These are phyloP conservation scores for Microcebus lehilahytsara DNA, from an alignment of 2,113 vertebrate genomes.

Conservation along the genomic window DNA sequence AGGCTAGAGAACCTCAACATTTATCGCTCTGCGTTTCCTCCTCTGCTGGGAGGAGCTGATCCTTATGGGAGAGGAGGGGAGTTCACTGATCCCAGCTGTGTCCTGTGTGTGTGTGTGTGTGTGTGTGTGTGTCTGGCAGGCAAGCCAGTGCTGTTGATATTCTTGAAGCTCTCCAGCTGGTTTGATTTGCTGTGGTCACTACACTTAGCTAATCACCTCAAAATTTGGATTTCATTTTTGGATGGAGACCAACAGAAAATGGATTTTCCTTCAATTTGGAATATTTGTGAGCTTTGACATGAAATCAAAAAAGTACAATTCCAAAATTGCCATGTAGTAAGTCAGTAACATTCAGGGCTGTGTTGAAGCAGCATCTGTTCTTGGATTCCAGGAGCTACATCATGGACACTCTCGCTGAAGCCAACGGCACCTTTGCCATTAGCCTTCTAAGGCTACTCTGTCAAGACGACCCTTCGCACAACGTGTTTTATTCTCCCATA, in stretches of 20 bases:
- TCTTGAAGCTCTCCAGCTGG: not conserved
- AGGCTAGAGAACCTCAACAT: not conserved
- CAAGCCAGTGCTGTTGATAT: not conserved
- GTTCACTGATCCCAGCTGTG: not conserved
- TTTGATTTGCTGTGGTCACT: not conserved
- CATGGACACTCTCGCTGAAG: slow-evolving; percentile 85
- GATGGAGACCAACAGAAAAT: not conserved
- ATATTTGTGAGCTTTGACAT: not conserved
- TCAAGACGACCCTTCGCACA: slow-evolving; percentile 59
- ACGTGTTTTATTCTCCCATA: slow-evolving; percentile 90
- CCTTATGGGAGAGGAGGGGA: not conserved
- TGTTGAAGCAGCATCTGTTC: not conserved
- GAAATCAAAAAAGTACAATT: not conserved
- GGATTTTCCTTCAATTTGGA: not conserved
- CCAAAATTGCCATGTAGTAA: rapidly evolving
- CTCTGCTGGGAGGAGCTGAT: not conserved
- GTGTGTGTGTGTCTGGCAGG: not conserved
- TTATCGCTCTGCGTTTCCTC: not conserved
- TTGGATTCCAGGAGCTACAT: not conserved
- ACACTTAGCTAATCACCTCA: not conserved
- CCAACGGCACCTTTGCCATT: slow-evolving; percentile 87
- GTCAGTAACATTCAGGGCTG: rapidly evolving
- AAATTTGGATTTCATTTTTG: not conserved
- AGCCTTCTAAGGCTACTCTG: slow-evolving; percentile 84
- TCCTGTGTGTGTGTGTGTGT: not conserved